Evolutionary conservation across 2,888 invertebrate species (phyloP).

Genomic region (Oegoconia quadripuncta): DNA sequence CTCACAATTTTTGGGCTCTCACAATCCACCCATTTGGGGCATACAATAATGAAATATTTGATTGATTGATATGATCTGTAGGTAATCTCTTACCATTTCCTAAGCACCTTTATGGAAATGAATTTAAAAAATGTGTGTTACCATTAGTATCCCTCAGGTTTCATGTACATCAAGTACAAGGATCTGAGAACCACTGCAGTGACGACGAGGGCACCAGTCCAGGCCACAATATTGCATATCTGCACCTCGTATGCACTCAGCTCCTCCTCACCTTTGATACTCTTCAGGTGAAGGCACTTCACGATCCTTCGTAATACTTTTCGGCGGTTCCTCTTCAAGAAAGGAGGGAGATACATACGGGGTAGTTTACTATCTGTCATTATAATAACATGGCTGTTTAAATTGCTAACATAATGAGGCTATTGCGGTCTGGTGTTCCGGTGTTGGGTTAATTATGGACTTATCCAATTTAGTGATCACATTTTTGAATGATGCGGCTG

Average conservation of each 20-base stretch:
- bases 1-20: no score
- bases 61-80: background rate
- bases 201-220: constrained; percentile 36
- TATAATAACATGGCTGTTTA: no score
- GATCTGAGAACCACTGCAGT: constrained; percentile 35
- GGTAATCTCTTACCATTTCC: background rate
- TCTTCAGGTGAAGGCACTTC: constrained; percentile 1
- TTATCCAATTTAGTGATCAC: no score
- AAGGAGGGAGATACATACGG: no score
- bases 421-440: no score
- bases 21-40: no score
- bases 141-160: constrained; percentile 14
- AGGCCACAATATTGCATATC: constrained; percentile 26
- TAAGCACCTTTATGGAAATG: no score
- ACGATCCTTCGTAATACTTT: background rate
- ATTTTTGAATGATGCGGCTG: no score
- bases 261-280: background rate
- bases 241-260: constrained; percentile 6
- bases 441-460: no score
- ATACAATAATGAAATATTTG: background rate
- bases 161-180: constrained; percentile 39
- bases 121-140: no score
- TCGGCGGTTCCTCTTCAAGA: background rate
- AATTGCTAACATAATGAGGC: no score
- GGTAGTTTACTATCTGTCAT: no score